A percentile compares a stretch with the other conserved stretches of the same genome.
phyloP scores from a whole-genome alignment of 1,140 invertebrate genomes.

The Archivesica marissinica region DNA sequence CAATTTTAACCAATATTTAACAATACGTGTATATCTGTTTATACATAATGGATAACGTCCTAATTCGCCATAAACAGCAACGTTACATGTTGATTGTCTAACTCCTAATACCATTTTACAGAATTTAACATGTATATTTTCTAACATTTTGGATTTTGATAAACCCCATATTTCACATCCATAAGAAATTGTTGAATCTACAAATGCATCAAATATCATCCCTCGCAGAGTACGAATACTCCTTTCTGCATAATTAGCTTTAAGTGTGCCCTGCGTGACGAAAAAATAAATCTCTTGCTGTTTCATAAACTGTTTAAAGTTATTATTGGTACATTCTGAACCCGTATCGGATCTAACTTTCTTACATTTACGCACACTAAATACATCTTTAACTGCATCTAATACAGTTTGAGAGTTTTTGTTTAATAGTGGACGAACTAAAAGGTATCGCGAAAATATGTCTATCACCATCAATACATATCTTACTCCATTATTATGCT shows the following conservation, averaged over 20 bases:
- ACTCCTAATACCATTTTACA: too few species aligned
- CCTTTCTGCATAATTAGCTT: conserved; percentile 52
- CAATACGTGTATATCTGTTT: too few species aligned
- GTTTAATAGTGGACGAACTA: conserved; percentile 19
- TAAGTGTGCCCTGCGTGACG: neutral
- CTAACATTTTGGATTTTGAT: too few species aligned
- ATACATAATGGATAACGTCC: too few species aligned
- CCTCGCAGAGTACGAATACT: conserved; percentile 38
- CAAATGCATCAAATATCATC: conserved; percentile 52
- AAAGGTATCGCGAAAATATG: conserved; percentile 45
- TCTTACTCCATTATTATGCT: conserved; percentile 46
- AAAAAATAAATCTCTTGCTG: conserved; percentile 36
- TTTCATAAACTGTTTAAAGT: conserved; percentile 43
- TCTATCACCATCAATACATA: conserved; percentile 49
- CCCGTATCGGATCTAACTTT: conserved; percentile 57
- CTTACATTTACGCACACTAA: neutral
- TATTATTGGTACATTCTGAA: conserved; percentile 39
- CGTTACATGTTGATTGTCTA: too few species aligned
- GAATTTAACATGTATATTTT: too few species aligned
- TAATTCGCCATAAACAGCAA: too few species aligned
- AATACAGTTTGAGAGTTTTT: conserved; percentile 44
- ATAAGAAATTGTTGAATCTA: too few species aligned
- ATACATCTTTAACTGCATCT: conserved; percentile 43
- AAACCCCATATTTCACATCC: too few species aligned
- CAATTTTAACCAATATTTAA: too few species aligned